Conservation (phyloP, 2,888 invertebrate genomes). For the Brachyptera putata region DNA sequence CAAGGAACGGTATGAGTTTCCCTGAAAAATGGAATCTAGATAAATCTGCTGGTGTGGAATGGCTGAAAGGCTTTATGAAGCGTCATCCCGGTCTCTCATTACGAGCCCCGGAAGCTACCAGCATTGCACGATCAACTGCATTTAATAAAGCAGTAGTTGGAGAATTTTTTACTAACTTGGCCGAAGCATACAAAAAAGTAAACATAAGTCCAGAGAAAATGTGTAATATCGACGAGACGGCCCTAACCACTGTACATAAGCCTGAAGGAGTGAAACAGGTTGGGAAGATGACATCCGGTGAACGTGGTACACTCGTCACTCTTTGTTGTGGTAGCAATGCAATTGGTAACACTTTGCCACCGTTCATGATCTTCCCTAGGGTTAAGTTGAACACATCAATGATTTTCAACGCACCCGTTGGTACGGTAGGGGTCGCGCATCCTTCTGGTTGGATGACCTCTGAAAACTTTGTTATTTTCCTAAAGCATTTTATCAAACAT, state of each 20-base stretch:
- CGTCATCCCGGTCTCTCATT: no score
- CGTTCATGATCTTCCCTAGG: slow-evolving; percentile 41
- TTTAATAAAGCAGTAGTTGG: no score
- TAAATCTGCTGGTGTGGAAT: no score
- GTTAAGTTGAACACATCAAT: slow-evolving; percentile 39
- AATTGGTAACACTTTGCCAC: slow-evolving; percentile 38
- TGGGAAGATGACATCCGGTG: slow-evolving; percentile 40
- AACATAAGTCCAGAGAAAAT: no score
- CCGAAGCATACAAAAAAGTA: no score
- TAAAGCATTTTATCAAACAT: slow-evolving; percentile 20
- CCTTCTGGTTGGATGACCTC: slow-evolving; percentile 41
- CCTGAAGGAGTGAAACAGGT: slow-evolving; percentile 35
- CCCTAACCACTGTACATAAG: slow-evolving; percentile 4
- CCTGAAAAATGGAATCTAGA: no score
- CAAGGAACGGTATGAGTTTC: no score
- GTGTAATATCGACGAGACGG: background rate
- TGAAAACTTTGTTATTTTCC: background rate
- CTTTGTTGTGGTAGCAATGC: slow-evolving; percentile 39
- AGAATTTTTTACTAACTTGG: no score
- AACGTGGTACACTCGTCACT: slow-evolving; percentile 41
- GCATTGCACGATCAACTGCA: no score
- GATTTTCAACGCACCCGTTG: slow-evolving; percentile 40
- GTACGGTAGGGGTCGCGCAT: slow-evolving; percentile 40
- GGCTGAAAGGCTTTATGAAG: no score
- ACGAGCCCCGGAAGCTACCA: no score